Percentiles rank a stretch among this genome's conserved stretches.
phyloP scores from a whole-genome alignment of 2,888 invertebrate species.

The Aelia acuminata region DNA sequence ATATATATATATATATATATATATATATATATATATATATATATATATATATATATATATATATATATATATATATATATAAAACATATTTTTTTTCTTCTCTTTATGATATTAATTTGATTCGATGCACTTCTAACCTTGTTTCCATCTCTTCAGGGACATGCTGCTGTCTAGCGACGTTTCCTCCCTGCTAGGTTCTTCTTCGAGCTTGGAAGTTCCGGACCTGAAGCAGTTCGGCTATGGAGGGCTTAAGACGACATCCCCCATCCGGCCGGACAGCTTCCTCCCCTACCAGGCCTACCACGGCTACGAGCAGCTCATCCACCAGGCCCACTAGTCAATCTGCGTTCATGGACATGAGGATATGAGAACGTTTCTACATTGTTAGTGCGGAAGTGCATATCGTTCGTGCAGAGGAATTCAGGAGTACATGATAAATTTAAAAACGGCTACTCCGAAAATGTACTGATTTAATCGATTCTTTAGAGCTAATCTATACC shows the following conservation, averaged over 20 bases:
- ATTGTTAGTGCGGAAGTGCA: background rate
- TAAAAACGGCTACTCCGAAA: background rate
- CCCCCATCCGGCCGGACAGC: constrained; percentile 59
- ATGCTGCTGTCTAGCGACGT: constrained; percentile 66
- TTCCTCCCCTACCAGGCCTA: constrained; percentile 63
- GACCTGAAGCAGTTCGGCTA: constrained; percentile 64
- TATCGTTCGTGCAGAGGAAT: background rate
- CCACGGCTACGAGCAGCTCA: constrained; percentile 65
- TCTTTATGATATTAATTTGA: too few species aligned
- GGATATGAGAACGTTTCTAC: background rate
- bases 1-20: too few species aligned
- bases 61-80: too few species aligned
- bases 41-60: too few species aligned
- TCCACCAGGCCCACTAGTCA: constrained; percentile 63
- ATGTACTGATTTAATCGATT: background rate
- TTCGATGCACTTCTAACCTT: background rate
- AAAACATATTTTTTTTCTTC: too few species aligned
- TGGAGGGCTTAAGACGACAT: constrained; percentile 59
- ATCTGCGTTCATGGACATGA: background rate
- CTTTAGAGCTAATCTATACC: too few species aligned
- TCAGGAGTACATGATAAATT: background rate
- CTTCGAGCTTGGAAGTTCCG: constrained; percentile 62
- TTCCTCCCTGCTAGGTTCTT: constrained; percentile 64
- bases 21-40: too few species aligned
- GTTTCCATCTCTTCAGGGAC: constrained; percentile 61